These are phyloP conservation scores for Scyliorhinus canicula DNA, from an alignment of 2,797 vertebrate genomes.

Conservation along the genomic window DNA sequence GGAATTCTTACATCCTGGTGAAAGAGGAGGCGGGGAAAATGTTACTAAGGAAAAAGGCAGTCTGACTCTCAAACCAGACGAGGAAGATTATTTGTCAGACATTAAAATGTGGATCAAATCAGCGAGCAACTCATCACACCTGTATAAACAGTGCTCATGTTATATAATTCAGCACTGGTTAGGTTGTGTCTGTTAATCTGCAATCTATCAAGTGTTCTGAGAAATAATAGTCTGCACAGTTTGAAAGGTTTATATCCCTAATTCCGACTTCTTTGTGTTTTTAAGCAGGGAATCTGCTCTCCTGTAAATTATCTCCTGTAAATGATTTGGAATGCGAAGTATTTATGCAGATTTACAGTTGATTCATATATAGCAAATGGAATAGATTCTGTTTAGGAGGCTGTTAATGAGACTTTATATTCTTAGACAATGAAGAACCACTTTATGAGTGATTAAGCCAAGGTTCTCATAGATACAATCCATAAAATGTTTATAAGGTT, in stretches of 20 bases:
- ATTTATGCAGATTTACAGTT: constrained; percentile 12
- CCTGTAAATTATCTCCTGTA: not conserved
- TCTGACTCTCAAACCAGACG: not conserved
- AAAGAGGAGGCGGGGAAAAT: not conserved
- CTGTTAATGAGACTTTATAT: not conserved
- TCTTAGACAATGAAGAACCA: not conserved
- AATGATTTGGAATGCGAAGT: not conserved
- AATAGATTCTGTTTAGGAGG: not conserved
- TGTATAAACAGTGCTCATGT: not conserved
- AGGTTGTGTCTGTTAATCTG: not conserved
- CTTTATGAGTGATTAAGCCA: not conserved
- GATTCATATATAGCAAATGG: not conserved
- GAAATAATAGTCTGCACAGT: not conserved
- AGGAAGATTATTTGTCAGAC: not conserved
- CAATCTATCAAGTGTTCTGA: not conserved
- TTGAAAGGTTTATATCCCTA: not conserved
- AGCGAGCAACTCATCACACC: not conserved
- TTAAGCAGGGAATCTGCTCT: not conserved
- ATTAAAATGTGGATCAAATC: not conserved
- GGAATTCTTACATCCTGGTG: not conserved
- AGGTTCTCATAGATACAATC: not conserved
- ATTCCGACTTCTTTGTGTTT: not conserved
- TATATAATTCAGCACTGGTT: not conserved
- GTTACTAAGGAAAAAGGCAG: not conserved
- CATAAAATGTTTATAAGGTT: not conserved